Percentiles rank a stretch among this genome's conserved stretches.
Conservation (phyloP, 2,113 vertebrate species). For the Nestor notabilis region DNA sequence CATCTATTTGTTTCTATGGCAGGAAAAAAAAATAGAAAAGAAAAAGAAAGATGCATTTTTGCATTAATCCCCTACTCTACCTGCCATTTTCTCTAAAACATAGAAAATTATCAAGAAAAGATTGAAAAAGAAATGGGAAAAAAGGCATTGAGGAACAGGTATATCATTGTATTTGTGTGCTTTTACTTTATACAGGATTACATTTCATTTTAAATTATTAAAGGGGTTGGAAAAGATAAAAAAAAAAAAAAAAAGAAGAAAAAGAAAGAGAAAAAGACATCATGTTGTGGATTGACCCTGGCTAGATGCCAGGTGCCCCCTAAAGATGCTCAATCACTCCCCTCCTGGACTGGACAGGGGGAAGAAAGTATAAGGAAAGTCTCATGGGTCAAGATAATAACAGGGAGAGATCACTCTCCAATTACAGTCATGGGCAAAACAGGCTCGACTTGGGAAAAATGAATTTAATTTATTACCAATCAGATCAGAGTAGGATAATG, state of each 20-base stretch:
- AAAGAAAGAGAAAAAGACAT: not conserved
- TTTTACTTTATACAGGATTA: slow-evolving; percentile 15
- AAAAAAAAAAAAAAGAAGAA: not conserved
- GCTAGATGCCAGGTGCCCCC: not conserved
- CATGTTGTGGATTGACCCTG: not conserved
- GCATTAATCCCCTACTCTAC: slow-evolving; percentile 2
- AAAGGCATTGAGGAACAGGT: not conserved
- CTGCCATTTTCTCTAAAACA: slow-evolving; percentile 48
- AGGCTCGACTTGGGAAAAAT: not conserved
- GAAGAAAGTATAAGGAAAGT: not conserved
- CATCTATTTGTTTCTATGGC: not conserved
- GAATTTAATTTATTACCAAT: not conserved
- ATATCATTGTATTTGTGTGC: slow-evolving; percentile 36
- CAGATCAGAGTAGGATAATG: not conserved
- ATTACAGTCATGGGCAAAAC: not conserved
- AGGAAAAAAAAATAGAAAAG: not conserved
- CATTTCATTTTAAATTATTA: slow-evolving; percentile 20
- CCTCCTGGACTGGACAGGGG: not conserved
- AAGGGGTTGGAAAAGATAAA: not conserved
- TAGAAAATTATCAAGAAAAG: slow-evolving; percentile 16
- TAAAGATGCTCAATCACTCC: not conserved
- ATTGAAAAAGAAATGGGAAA: not conserved
- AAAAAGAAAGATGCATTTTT: not conserved
- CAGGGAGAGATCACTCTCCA: not conserved
- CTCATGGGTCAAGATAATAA: not conserved